Percentiles rank a stretch among this genome's conserved stretches.
Conservation (phyloP, 2,797 vertebrate genomes). For the Oreochromis grahami region DNA sequence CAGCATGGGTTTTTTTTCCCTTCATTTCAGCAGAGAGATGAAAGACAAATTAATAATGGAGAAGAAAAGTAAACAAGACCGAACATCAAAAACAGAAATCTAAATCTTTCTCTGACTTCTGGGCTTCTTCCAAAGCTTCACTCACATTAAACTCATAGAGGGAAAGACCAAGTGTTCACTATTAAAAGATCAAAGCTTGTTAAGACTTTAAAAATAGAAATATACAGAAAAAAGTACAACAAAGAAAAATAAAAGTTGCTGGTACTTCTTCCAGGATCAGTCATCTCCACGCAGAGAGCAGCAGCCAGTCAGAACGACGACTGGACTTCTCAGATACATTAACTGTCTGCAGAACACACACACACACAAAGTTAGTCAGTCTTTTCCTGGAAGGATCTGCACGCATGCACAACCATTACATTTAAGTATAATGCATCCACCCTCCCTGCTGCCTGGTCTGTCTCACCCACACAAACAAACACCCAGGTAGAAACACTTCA, state of each 20-base stretch:
- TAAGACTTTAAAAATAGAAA: neutral
- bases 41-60: neutral
- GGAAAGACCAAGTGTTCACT: neutral
- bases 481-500: neutral
- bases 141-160: neutral
- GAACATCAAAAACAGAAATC: neutral
- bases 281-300: neutral
- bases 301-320: conserved; percentile 34
- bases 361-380: neutral
- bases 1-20: accelerated
- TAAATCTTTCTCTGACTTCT: neutral
- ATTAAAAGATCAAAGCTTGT: neutral
- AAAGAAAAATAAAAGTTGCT: neutral
- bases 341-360: conserved; percentile 39
- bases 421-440: conserved; percentile 17
- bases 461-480: neutral
- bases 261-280: neutral
- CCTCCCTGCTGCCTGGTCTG: neutral
- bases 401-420: conserved; percentile 7
- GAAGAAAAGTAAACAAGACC: neutral
- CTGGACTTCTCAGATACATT: conserved; percentile 43
- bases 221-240: neutral
- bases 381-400: conserved; percentile 38
- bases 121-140: neutral
- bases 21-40: neutral